Percentiles rank a stretch among this genome's conserved stretches.
These are phyloP conservation scores for Pseudorhombus dupliciocellatus DNA, from an alignment of 2,113 vertebrate genomes.

Conservation along the genomic window DNA sequence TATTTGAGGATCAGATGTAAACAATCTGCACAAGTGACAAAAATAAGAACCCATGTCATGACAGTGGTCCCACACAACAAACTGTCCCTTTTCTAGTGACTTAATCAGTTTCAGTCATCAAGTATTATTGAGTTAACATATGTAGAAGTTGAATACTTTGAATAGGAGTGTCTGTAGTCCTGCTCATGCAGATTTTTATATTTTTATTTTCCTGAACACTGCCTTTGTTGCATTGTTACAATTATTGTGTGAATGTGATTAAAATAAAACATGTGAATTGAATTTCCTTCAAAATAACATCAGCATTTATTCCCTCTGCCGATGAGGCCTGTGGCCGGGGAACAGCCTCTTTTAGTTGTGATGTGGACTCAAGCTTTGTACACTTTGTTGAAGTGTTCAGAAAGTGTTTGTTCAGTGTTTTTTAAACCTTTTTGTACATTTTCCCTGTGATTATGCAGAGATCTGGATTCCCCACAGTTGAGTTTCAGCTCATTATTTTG, in stretches of 20 bases:
- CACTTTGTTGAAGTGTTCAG: neutral
- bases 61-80: neutral
- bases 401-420: no score
- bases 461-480: no score
- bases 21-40: neutral
- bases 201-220: slow-evolving; percentile 51
- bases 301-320: neutral
- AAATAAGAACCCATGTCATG: no score
- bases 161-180: neutral
- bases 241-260: slow-evolving; percentile 15
- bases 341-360: neutral
- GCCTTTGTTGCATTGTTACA: slow-evolving; percentile 53
- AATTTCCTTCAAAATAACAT: neutral
- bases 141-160: slow-evolving; percentile 2
- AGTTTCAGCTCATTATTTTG: neutral
- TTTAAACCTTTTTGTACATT: neutral
- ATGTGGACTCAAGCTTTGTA: no score
- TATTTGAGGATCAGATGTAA: neutral
- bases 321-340: neutral
- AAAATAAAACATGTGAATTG: slow-evolving; percentile 27
- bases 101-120: neutral
- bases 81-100: neutral
- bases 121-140: neutral
- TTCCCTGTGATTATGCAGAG: no score
- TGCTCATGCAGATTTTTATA: neutral